A percentile compares a stretch with the other conserved stretches of the same genome.
phyloP scores from a whole-genome alignment of 2,888 invertebrate species.

The Drosophila mulleri region DNA sequence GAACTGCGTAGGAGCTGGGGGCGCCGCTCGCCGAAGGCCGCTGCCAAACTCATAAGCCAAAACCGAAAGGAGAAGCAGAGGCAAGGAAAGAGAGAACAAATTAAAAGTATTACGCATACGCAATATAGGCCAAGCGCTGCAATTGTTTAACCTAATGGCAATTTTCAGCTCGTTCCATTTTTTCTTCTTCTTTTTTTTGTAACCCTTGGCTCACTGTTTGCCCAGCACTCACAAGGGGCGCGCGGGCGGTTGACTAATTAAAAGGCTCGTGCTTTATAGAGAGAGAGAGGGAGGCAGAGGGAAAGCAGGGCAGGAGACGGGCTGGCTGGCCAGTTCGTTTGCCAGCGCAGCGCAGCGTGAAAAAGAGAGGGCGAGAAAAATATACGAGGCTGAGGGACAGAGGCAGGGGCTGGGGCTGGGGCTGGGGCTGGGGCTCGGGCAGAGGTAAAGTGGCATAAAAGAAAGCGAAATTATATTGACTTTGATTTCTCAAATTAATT shows the following conservation, averaged over 20 bases:
- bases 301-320: not conserved
- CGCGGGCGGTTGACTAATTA: constrained; percentile 66
- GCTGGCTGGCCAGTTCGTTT: constrained; percentile 32
- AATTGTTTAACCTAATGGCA: constrained; percentile 76
- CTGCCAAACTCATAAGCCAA: constrained; percentile 64
- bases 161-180: constrained; percentile 35
- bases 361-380: constrained; percentile 23
- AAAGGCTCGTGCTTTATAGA: constrained; percentile 32
- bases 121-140: constrained; percentile 73
- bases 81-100: constrained; percentile 34
- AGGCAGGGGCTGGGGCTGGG: not conserved
- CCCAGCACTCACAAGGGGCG: constrained; percentile 57
- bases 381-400: not conserved
- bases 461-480: constrained; percentile 77
- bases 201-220: constrained; percentile 51
- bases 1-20: constrained; percentile 50
- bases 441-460: constrained; percentile 38
- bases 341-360: constrained; percentile 41
- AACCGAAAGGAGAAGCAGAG: constrained; percentile 19
- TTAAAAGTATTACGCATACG: constrained; percentile 76
- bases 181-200: constrained; percentile 4
- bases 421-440: not conserved
- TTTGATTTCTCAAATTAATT: constrained; percentile 74
- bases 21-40: not conserved
- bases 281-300: not conserved